Percentiles rank a stretch among this genome's conserved stretches.
phyloP scores from a whole-genome alignment of 2,797 vertebrate genomes.

The Vespertilio murinus region DNA sequence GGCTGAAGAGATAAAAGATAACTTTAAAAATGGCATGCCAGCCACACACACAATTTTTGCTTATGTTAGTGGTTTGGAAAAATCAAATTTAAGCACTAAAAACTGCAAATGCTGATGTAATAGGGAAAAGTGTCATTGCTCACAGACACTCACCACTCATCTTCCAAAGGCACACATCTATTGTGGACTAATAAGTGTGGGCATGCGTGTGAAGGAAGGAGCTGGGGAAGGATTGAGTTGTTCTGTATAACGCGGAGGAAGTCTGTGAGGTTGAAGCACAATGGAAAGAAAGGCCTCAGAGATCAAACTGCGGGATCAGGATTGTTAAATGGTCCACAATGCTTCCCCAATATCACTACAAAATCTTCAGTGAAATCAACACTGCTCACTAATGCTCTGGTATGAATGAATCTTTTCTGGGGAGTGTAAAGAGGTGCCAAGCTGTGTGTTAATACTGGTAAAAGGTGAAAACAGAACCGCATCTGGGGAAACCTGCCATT shows the following conservation, averaged over 20 bases:
- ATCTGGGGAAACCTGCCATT: neutral
- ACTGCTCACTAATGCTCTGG: neutral
- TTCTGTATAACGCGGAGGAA: neutral
- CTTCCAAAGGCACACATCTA: neutral
- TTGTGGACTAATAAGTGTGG: neutral
- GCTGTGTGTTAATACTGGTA: neutral
- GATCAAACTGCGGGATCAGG: neutral
- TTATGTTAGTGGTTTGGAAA: neutral
- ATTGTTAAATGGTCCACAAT: neutral
- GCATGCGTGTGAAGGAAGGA: neutral
- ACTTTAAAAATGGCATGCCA: neutral
- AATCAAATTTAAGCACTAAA: neutral
- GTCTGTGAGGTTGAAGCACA: neutral
- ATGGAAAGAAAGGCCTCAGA: neutral
- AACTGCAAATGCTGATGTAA: neutral
- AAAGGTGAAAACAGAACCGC: neutral
- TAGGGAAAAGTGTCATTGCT: slow-evolving; percentile 5
- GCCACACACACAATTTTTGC: neutral
- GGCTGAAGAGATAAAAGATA: neutral
- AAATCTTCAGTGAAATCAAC: neutral
- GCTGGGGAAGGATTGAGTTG: neutral
- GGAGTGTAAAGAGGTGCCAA: neutral
- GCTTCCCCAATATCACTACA: neutral
- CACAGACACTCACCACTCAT: neutral
- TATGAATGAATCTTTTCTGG: neutral